These are phyloP conservation scores for Rhincodon typus DNA, from an alignment of 2,797 vertebrate species.

Conservation along the genomic window DNA sequence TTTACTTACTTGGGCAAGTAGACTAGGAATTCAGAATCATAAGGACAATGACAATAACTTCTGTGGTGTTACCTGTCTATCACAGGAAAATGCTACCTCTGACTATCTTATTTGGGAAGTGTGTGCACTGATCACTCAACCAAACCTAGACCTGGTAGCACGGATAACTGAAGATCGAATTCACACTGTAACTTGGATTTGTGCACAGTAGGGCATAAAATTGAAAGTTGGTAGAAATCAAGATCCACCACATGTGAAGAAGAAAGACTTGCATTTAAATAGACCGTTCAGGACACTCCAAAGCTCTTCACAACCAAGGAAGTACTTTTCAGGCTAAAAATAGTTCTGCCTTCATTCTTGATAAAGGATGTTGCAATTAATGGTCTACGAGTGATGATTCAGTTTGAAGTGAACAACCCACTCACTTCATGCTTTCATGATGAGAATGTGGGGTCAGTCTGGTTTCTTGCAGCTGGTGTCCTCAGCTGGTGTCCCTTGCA, in stretches of 20 bases:
- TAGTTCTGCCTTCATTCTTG: too few relatives aligned
- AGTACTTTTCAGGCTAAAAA: background rate
- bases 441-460: background rate
- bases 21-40: background rate
- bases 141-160: background rate
- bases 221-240: background rate
- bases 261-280: background rate
- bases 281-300: background rate
- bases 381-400: too few relatives aligned
- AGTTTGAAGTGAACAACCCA: too few relatives aligned
- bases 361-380: too few relatives aligned
- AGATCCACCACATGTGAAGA: background rate
- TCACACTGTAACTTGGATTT: background rate
- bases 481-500: background rate
- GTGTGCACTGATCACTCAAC: background rate
- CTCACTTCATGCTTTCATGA: background rate
- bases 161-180: background rate
- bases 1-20: background rate
- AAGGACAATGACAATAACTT: background rate
- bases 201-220: background rate
- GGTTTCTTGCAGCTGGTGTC: background rate
- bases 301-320: background rate
- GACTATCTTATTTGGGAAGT: background rate
- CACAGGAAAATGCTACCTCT: background rate
- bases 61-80: background rate